These are phyloP conservation scores for Drosophila setifemur DNA, from an alignment of 1,140 invertebrate species.

Conservation along the genomic window DNA sequence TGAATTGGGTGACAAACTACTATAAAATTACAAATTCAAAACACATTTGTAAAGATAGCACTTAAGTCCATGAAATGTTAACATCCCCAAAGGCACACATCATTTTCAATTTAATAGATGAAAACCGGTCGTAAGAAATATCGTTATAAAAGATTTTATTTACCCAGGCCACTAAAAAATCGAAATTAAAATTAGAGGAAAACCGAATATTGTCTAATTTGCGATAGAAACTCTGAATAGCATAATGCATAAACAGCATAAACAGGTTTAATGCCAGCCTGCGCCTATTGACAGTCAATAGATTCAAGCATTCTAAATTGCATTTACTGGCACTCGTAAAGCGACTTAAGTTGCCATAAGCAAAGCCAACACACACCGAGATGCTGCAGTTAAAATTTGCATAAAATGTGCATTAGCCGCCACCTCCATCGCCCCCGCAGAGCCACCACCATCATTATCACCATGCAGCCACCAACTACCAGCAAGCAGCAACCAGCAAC, in stretches of 20 bases:
- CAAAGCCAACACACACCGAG: conserved; percentile 17
- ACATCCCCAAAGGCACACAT: no score
- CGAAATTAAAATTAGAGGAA: not conserved
- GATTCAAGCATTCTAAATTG: conserved; percentile 42
- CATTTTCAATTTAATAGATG: no score
- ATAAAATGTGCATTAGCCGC: conserved; percentile 72
- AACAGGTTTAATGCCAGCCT: conserved; percentile 35
- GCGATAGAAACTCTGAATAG: conserved; percentile 1
- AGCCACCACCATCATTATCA: conserved; percentile 50
- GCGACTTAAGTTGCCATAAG: conserved; percentile 32
- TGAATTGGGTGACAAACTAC: no score
- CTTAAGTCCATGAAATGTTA: no score
- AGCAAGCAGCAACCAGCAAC: conserved; percentile 10
- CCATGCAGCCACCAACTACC: conserved; percentile 16
- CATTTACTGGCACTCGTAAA: conserved; percentile 55
- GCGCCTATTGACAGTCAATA: conserved; percentile 35
- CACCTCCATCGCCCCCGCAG: conserved; percentile 65
- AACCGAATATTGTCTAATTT: conserved; percentile 4
- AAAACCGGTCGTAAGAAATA: no score
- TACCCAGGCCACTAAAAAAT: not conserved
- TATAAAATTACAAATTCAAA: no score
- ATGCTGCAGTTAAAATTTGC: conserved; percentile 55
- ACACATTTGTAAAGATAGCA: no score
- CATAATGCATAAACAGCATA: conserved; percentile 25
- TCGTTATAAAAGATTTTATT: no score